Evolutionary conservation across 2,113 vertebrate genomes (phyloP).

Genomic region (Corynorhinus townsendii): DNA sequence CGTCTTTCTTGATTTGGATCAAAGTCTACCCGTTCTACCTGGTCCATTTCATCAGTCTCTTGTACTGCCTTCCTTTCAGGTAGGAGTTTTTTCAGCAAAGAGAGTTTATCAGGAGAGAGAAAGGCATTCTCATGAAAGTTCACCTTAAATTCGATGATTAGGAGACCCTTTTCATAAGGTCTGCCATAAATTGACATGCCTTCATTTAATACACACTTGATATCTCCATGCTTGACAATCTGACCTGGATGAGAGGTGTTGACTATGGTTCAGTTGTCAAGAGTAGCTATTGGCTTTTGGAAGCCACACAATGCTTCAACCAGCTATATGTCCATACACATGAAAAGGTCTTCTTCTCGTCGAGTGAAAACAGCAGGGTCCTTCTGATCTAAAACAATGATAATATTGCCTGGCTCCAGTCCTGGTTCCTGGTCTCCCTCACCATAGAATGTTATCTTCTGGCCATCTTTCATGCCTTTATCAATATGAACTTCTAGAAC

Average conservation of each 20-base stretch:
- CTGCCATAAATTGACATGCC: constrained; percentile 96
- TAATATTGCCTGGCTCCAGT: too few relatives aligned
- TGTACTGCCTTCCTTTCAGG: constrained; percentile 86
- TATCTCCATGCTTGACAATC: constrained; percentile 93
- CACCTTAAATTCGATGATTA: constrained; percentile 95
- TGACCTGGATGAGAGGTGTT: constrained; percentile 97
- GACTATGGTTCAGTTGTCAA: constrained; percentile 95
- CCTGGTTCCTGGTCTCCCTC: too few relatives aligned
- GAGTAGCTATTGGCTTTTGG: constrained; percentile 91
- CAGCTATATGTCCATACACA: constrained; percentile 94
- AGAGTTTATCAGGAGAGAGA: constrained; percentile 89
- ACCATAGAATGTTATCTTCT: too few relatives aligned
- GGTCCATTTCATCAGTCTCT: constrained; percentile 92
- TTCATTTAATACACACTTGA: constrained; percentile 93
- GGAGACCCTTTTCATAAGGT: constrained; percentile 94
- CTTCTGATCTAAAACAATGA: too few relatives aligned
- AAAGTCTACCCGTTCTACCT: constrained; percentile 96
- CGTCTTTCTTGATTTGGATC: constrained; percentile 87
- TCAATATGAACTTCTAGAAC: too few relatives aligned
- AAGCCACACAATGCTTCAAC: constrained; percentile 97
- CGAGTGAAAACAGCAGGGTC: constrained; percentile 34
- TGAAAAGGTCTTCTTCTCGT: constrained; percentile 88
- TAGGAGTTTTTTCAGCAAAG: constrained; percentile 89
- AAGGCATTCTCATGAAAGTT: constrained; percentile 93
- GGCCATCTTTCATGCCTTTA: too few relatives aligned